Base-by-base conservation (phyloP, 2,888 invertebrate genomes). In the Drosophila barbarae region DNA sequence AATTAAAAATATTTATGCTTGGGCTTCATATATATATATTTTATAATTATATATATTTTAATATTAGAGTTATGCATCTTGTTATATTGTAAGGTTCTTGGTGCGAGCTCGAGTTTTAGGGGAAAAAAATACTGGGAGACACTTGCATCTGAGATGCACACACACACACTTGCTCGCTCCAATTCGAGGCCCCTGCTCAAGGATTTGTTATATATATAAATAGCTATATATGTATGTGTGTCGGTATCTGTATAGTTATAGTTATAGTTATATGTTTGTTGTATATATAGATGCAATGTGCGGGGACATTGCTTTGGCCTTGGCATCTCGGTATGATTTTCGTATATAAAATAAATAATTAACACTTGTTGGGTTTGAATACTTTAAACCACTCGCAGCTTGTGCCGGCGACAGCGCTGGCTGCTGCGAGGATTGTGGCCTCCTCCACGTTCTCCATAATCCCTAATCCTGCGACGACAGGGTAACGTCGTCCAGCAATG, bases 261-360 rank as follows among this genome's bases (percentile, higher is more conserved):
- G 36, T 34, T 44, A 34, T 67, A 63, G 18, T 18, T 18, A 18
- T 18, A 18, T 18, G 18, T 18, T 18, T 54, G 30, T 13, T 46
- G 30, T 46, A 44, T 44, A 44, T 46, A 44, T 46, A 8, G 28
- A 50, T 18, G 28, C 51, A n/a, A n/a, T n/a, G n/a, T n/a, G n/a
- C n/a, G n/a, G n/a, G n/a, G n/a, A 26, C 32, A 13, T 21, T 39
- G 57, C 57, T 34, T 34, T 42, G 58, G 59, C 59, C 59, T 58
- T 54, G 39, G 56, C 57, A 64, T 41, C 41, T 52, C 38, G 51
- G 42, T 58, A 60, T 61, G 42, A 4, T 23, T 46, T 53, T 23
- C 32, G 46, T 47, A 49, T 71, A 63, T 77, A 75, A 76, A 78
- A 82, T 78, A 77, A 82, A 82, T 82, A 73, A 79, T 61, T 73